These are phyloP conservation scores for Bubo scandiacus DNA, from an alignment of 2,113 vertebrate genomes.

Conservation along the genomic window DNA sequence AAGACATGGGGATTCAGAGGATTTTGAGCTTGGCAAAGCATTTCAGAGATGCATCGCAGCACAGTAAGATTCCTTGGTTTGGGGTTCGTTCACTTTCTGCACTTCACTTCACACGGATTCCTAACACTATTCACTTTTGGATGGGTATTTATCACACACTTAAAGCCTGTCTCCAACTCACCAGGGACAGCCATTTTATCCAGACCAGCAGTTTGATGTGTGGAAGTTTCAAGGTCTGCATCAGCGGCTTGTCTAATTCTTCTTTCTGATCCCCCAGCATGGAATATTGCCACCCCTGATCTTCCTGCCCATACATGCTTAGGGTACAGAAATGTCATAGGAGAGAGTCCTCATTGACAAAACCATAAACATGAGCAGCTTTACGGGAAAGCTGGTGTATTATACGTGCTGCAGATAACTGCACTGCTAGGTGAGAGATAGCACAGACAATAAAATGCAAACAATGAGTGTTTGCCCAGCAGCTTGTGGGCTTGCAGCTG, in stretches of 20 bases:
- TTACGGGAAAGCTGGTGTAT: neutral
- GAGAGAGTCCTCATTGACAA: neutral
- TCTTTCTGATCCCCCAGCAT: neutral
- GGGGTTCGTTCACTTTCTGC: neutral
- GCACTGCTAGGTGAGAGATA: neutral
- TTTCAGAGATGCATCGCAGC: fast-evolving
- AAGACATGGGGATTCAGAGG: neutral
- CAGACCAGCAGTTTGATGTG: neutral
- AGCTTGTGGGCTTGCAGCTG: neutral
- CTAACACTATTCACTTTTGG: neutral
- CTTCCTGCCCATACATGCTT: neutral
- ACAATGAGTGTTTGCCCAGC: neutral
- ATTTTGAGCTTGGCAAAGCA: neutral
- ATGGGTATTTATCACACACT: neutral
- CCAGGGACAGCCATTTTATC: neutral
- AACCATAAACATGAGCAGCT: neutral
- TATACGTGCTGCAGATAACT: neutral
- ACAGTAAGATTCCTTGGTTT: neutral
- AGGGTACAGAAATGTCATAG: neutral
- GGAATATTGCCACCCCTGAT: neutral
- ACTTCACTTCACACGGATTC: neutral
- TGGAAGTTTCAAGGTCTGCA: neutral
- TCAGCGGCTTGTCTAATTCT: neutral
- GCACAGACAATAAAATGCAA: neutral
- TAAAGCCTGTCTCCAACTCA: neutral